Conservation (phyloP, 1,140 invertebrate genomes). For the Brevipalpus yothersi region DNA sequence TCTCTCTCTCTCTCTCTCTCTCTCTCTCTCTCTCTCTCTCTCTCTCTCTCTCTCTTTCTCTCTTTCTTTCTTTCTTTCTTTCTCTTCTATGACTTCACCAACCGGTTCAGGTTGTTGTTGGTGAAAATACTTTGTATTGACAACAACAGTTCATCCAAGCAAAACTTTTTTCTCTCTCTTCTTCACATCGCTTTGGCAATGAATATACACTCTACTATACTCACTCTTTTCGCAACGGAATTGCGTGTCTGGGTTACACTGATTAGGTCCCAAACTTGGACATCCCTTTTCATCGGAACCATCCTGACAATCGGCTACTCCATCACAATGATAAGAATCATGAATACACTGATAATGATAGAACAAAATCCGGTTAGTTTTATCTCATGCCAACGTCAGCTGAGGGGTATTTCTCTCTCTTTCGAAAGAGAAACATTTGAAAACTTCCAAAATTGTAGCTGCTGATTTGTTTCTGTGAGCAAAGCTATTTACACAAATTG, state of each 20-base stretch:
- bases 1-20: conserved; percentile 13
- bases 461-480: conserved; percentile 21
- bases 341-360: conserved; percentile 45
- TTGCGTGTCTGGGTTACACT: conserved; percentile 65
- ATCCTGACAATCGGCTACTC: conserved; percentile 69
- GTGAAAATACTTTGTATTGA: no score
- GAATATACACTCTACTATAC: conserved; percentile 29
- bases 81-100: no score
- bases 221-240: conserved; percentile 64
- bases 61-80: conserved; percentile 12
- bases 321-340: conserved; percentile 79
- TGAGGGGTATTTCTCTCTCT: no score
- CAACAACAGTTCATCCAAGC: no score
- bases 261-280: conserved; percentile 37
- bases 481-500: conserved; percentile 83
- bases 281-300: conserved; percentile 69
- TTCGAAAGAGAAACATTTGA: no score
- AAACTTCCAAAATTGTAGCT: no score
- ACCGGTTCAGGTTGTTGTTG: no score
- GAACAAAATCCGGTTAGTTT: no score
- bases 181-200: no score
- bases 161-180: no score
- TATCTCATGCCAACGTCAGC: no score
- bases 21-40: no score
- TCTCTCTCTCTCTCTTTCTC: neutral